Evolutionary conservation across 2,113 vertebrate species (phyloP).

Genomic region (Trachemys scripta): DNA sequence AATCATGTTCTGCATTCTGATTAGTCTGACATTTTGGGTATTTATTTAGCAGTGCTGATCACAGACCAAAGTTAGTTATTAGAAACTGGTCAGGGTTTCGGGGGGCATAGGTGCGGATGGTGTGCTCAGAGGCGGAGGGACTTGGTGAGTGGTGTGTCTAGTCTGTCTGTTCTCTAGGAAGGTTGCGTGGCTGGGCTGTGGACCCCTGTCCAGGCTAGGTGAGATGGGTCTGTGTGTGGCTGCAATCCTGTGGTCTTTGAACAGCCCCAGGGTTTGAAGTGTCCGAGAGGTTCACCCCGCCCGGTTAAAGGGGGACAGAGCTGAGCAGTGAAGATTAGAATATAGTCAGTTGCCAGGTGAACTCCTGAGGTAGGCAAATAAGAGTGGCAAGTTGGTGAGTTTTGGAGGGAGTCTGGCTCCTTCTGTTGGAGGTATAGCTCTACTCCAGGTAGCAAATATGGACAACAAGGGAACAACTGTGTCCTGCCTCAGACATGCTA

Average conservation of each 20-base stretch:
- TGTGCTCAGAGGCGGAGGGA: neutral
- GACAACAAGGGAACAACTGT: slow-evolving; percentile 22
- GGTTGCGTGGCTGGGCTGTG: fast-evolving
- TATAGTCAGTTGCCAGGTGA: neutral
- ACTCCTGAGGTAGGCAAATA: neutral
- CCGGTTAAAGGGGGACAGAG: neutral
- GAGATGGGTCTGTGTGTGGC: neutral
- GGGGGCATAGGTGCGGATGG: neutral
- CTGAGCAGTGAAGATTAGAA: neutral
- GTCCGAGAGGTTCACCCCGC: neutral
- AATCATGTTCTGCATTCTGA: neutral
- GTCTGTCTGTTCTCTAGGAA: neutral
- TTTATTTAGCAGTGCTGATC: neutral
- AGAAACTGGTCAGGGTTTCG: neutral
- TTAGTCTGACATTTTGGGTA: neutral
- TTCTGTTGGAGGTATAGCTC: neutral
- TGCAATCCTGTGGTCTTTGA: neutral
- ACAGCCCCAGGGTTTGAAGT: neutral
- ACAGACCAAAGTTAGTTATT: neutral
- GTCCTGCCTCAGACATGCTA: neutral
- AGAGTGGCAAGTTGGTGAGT: neutral
- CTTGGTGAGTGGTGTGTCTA: neutral
- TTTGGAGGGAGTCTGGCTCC: neutral
- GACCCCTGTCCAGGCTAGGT: neutral
- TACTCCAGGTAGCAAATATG: neutral